Evolutionary conservation across 2,888 invertebrate genomes (phyloP).

Genomic region (Ceratothoa steindachneri): DNA sequence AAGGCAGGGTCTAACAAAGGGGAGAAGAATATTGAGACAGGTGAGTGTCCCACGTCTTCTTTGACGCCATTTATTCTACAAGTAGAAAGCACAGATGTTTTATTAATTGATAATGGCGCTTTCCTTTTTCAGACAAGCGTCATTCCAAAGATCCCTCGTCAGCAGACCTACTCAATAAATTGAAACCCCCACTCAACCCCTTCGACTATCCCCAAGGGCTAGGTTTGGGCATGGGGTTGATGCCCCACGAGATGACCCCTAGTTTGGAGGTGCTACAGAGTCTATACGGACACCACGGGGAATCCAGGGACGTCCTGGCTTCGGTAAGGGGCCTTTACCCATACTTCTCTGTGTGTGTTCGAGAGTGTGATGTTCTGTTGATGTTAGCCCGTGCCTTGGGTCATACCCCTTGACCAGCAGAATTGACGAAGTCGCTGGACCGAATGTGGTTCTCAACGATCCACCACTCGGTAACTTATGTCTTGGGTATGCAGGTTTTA

Average conservation of each 20-base stretch:
- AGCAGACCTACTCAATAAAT: neutral
- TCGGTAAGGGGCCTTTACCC: slow-evolving; percentile 28
- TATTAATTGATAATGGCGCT: too few relatives aligned
- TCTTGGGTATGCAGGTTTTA: too few relatives aligned
- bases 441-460: neutral
- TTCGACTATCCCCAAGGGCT: slow-evolving; percentile 22
- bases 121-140: slow-evolving; percentile 2
- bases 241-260: slow-evolving; percentile 27
- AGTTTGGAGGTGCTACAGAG: slow-evolving; percentile 43
- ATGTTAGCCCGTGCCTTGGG: neutral
- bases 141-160: neutral
- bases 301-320: slow-evolving; percentile 39
- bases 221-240: slow-evolving; percentile 22
- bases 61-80: too few relatives aligned
- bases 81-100: too few relatives aligned
- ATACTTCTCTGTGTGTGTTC: too few relatives aligned
- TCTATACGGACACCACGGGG: slow-evolving; percentile 33
- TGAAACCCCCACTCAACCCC: slow-evolving; percentile 13
- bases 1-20: slow-evolving; percentile 57
- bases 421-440: neutral
- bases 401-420: neutral
- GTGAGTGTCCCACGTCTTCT: too few relatives aligned
- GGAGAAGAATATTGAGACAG: neutral
- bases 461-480: too few relatives aligned
- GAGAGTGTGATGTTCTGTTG: neutral